Conservation (phyloP, 2,888 invertebrate genomes). For the Therioaphis trifolii region DNA sequence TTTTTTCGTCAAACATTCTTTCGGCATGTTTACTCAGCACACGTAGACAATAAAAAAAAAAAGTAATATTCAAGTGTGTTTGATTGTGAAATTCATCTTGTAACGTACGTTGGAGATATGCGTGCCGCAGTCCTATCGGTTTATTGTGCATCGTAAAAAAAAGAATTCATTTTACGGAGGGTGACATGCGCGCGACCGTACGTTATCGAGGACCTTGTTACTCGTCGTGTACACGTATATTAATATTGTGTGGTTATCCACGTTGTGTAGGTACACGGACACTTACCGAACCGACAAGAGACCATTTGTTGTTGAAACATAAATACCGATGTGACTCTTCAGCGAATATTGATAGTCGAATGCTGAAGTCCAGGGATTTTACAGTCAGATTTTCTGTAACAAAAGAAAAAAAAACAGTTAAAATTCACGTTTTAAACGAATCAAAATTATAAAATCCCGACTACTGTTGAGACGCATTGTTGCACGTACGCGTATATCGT, state of each 20-base stretch:
- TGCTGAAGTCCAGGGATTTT: constrained; percentile 73
- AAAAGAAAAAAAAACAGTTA: constrained; percentile 59
- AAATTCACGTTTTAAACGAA: too few species aligned
- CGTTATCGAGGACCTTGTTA: not conserved
- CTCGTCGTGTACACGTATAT: not conserved
- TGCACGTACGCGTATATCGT: not conserved
- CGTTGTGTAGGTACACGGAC: too few species aligned
- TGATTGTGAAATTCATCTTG: constrained; percentile 49
- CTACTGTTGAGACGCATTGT: too few species aligned
- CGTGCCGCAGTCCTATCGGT: not conserved
- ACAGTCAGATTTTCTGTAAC: constrained; percentile 77
- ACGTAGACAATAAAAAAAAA: constrained; percentile 32
- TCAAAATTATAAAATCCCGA: too few species aligned
- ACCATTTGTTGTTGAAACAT: constrained; percentile 80
- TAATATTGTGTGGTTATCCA: too few species aligned
- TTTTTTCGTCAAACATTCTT: constrained; percentile 24
- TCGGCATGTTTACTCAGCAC: constrained; percentile 15
- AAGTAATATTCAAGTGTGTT: constrained; percentile 37
- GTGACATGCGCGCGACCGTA: not conserved
- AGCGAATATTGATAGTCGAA: constrained; percentile 77
- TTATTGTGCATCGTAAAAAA: constrained; percentile 42
- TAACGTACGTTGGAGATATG: not conserved
- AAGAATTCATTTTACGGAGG: constrained; percentile 18
- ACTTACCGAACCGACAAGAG: constrained; percentile 78
- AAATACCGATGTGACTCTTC: constrained; percentile 80